Evolutionary conservation across 35 echinoderm and acorn worm genomes (phyloP).

Genomic region (Stichopus chloronotus): DNA sequence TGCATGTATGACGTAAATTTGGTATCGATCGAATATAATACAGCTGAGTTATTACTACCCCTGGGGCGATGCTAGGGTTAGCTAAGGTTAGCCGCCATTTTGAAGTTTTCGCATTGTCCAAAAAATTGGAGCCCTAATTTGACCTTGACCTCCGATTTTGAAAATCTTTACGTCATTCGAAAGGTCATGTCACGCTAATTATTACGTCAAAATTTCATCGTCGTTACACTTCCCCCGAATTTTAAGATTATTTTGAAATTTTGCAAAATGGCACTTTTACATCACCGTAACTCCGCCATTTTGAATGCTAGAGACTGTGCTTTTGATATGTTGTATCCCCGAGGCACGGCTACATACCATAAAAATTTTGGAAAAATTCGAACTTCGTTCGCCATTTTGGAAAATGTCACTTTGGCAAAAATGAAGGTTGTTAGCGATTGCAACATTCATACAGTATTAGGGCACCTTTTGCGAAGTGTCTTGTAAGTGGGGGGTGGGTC

Average conservation of each 20-base stretch:
- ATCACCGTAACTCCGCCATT: neutral
- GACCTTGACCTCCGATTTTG: neutral
- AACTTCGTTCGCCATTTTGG: slow-evolving; percentile 5
- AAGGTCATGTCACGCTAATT: neutral
- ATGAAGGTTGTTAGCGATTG: neutral
- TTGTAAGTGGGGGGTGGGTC: neutral
- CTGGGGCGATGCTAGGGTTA: neutral
- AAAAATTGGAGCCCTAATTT: neutral
- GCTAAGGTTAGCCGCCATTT: neutral
- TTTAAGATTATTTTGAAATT: neutral
- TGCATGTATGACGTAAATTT: neutral
- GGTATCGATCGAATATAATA: neutral
- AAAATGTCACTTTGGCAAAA: neutral
- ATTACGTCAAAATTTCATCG: neutral
- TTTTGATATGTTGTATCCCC: neutral
- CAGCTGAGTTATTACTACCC: neutral
- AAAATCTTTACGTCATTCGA: neutral
- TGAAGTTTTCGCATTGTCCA: neutral
- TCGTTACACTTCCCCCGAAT: neutral
- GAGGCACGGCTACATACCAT: neutral
- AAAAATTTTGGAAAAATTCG: neutral
- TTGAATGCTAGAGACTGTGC: slow-evolving; percentile 16
- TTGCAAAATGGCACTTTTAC: slow-evolving; percentile 5
- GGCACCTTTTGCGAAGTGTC: neutral
- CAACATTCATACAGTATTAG: neutral